These are phyloP conservation scores for Chromobotia macracanthus DNA, from an alignment of 2,797 vertebrate genomes.

Conservation along the genomic window DNA sequence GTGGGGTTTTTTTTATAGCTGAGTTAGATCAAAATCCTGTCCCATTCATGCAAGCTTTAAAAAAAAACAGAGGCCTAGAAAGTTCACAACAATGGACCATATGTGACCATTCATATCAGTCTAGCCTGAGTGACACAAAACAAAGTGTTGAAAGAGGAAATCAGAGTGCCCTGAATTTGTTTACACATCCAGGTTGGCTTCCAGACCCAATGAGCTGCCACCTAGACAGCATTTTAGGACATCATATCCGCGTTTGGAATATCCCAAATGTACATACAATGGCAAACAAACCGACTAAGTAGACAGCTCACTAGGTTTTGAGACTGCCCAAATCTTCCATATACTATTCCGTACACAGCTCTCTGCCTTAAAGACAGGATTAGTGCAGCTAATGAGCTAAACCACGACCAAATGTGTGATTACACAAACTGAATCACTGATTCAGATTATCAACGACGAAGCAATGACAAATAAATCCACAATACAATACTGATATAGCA, in stretches of 20 bases:
- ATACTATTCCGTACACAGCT: neutral
- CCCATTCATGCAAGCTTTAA: neutral
- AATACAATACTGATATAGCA: neutral
- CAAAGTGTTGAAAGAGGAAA: neutral
- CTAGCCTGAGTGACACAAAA: neutral
- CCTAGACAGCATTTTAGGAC: neutral
- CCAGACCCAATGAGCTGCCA: neutral
- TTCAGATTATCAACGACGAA: neutral
- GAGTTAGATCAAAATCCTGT: neutral
- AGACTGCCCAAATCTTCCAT: slow-evolving; percentile 14
- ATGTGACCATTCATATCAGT: too few relatives aligned
- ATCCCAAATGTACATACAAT: neutral
- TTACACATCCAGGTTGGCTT: neutral
- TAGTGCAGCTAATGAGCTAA: slow-evolving; percentile 32
- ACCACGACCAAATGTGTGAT: slow-evolving; percentile 9
- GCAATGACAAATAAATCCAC: neutral
- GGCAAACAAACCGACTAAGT: neutral
- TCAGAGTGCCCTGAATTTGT: neutral
- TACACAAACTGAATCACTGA: neutral
- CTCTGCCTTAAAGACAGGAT: slow-evolving; percentile 41
- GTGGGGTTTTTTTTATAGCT: neutral
- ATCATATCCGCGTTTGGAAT: neutral
- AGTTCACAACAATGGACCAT: neutral
- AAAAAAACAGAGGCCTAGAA: neutral
- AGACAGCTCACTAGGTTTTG: slow-evolving; percentile 2